Percentiles rank a stretch among this genome's conserved stretches.
Evolutionary conservation across 92 coral and sea anemone genomes (phyloP).

Genomic region (Umimayanthus chanpuru): DNA sequence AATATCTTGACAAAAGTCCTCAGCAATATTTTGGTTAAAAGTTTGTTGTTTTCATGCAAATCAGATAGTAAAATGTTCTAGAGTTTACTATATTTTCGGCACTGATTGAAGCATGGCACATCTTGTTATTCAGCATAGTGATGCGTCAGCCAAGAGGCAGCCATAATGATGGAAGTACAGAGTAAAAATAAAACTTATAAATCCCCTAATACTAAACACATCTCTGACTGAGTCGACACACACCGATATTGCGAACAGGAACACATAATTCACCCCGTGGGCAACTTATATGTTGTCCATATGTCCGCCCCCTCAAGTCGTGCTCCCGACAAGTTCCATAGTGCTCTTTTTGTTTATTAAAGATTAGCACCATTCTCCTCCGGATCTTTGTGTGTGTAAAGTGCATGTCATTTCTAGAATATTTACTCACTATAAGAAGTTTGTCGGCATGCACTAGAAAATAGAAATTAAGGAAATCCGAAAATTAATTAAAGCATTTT

Average conservation of each 20-base stretch:
- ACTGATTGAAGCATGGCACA: background rate
- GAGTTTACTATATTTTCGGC: background rate
- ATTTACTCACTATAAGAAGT: background rate
- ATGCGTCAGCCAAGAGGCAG: background rate
- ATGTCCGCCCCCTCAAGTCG: background rate
- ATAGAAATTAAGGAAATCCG: background rate
- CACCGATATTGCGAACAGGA: background rate
- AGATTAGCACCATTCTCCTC: background rate
- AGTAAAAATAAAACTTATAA: too few species aligned
- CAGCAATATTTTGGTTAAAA: background rate
- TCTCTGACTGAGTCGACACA: background rate
- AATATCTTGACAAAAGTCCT: background rate
- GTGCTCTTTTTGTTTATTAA: background rate
- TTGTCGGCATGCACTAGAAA: background rate
- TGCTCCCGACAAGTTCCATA: background rate
- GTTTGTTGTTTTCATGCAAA: slow-evolving; percentile 3
- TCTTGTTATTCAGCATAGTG: background rate
- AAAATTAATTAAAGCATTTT: background rate
- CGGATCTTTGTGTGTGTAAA: background rate
- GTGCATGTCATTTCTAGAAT: background rate
- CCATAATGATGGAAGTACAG: background rate
- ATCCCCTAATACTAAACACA: background rate
- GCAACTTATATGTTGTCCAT: background rate
- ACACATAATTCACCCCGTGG: background rate
- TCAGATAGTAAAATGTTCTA: background rate